phyloP scores from a whole-genome alignment of 2,113 vertebrate genomes.

The Dinomys branickii region DNA sequence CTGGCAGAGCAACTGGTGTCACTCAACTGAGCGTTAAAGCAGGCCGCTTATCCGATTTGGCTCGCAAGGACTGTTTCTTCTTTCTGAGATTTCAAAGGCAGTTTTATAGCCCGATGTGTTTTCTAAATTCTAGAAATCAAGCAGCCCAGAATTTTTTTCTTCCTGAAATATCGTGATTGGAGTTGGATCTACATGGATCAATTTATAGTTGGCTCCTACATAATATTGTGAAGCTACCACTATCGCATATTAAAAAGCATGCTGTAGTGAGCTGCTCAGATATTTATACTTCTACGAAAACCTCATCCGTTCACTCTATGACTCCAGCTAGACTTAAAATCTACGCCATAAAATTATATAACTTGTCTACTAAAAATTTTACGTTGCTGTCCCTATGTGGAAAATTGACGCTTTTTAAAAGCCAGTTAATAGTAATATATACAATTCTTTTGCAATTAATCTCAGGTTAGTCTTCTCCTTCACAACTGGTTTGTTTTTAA shows the following conservation, averaged over 20 bases:
- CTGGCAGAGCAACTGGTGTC: conserved; percentile 36
- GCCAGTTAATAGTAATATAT: not conserved
- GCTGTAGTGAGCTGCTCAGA: conserved; percentile 3
- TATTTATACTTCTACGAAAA: conserved; percentile 34
- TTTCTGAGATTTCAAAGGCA: conserved; percentile 60
- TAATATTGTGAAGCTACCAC: conserved; percentile 25
- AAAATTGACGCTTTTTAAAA: conserved; percentile 22
- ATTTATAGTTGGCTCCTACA: conserved; percentile 33
- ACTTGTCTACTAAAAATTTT: not conserved
- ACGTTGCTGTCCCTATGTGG: not conserved
- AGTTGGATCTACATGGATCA: conserved; percentile 51
- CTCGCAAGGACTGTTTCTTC: conserved; percentile 62
- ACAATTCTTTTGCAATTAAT: not conserved
- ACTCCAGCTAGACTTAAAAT: not conserved
- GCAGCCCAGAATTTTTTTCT: not conserved
- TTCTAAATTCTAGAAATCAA: conserved; percentile 70
- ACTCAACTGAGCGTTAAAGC: conserved; percentile 47
- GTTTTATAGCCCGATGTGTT: conserved; percentile 62
- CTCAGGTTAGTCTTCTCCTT: not conserved
- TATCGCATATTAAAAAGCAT: conserved; percentile 21
- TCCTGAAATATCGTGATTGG: conserved; percentile 62
- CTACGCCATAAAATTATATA: not conserved
- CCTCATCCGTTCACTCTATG: not conserved
- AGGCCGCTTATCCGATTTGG: conserved; percentile 53
- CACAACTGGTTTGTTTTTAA: not conserved